Evolutionary conservation across 1,140 invertebrate genomes (phyloP).

Genomic region (Condylostylus longicornis): DNA sequence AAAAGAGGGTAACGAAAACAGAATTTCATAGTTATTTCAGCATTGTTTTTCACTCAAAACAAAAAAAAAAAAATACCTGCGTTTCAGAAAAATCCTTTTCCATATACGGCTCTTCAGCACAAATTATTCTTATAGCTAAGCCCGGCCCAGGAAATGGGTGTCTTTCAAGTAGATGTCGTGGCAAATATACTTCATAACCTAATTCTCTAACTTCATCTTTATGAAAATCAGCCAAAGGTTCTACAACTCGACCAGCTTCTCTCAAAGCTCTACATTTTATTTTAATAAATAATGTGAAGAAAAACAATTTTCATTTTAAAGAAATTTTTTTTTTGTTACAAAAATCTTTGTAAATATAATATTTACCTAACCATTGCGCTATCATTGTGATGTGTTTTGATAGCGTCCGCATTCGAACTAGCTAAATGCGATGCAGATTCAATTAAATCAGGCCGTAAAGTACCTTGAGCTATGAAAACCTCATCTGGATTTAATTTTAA

Average conservation of each 20-base stretch:
- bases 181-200: conserved; percentile 80
- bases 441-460: conserved; percentile 91
- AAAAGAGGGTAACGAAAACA: conserved; percentile 7
- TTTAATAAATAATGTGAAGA: no score
- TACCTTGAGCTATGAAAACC: conserved; percentile 77
- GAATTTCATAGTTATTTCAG: not conserved
- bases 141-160: conserved; percentile 97
- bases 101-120: conserved; percentile 90
- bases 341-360: not conserved
- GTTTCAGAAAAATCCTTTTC: conserved; percentile 93
- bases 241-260: conserved; percentile 75
- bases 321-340: no score
- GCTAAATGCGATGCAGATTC: conserved; percentile 86
- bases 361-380: conserved; percentile 72
- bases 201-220: conserved; percentile 90
- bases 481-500: conserved; percentile 71
- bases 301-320: no score
- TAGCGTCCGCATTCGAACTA: conserved; percentile 79
- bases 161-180: conserved; percentile 70
- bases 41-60: not conserved
- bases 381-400: conserved; percentile 99
- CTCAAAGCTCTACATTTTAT: conserved; percentile 59
- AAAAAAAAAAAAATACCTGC: conserved; percentile 38
- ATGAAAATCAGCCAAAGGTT: conserved; percentile 97
- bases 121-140: conserved; percentile 86